A percentile compares a stretch with the other conserved stretches of the same genome.
Conservation (phyloP, 2,888 invertebrate genomes). For the Graphium colonna region DNA sequence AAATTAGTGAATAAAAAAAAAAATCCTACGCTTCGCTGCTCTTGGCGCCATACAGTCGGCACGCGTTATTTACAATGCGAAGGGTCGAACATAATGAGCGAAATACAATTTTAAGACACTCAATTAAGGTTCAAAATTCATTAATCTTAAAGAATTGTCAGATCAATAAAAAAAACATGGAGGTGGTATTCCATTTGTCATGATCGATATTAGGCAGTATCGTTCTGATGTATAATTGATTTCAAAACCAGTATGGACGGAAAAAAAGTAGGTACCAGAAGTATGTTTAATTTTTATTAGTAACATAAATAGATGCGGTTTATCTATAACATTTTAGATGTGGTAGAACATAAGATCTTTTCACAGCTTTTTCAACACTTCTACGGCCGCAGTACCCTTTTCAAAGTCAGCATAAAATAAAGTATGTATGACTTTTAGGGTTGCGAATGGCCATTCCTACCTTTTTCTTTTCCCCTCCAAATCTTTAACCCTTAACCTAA, state of each 20-base stretch:
- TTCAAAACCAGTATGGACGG: background rate
- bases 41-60: slow-evolving; percentile 37
- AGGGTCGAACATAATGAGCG: slow-evolving; percentile 5
- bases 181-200: slow-evolving; percentile 14
- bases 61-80: slow-evolving; percentile 24
- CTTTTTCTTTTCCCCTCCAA: too few relatives aligned
- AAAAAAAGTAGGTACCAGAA: background rate
- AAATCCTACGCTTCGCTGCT: slow-evolving; percentile 27
- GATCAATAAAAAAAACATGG: slow-evolving; percentile 19
- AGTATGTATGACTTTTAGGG: too few relatives aligned
- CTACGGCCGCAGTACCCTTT: too few relatives aligned
- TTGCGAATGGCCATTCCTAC: too few relatives aligned
- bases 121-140: slow-evolving; percentile 12
- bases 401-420: too few relatives aligned
- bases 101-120: slow-evolving; percentile 5
- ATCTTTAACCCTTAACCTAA: too few relatives aligned
- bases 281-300: too few relatives aligned
- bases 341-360: too few relatives aligned
- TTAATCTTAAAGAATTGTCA: background rate
- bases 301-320: too few relatives aligned
- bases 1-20: slow-evolving; percentile 29
- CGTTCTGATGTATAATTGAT: slow-evolving; percentile 8
- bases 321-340: too few relatives aligned
- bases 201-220: slow-evolving; percentile 7
- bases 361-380: too few relatives aligned